Evolutionary conservation across 2,888 invertebrate genomes (phyloP), one percentile per base, ranked within the genome.

Genomic region (Orthosia cruda): DNA sequence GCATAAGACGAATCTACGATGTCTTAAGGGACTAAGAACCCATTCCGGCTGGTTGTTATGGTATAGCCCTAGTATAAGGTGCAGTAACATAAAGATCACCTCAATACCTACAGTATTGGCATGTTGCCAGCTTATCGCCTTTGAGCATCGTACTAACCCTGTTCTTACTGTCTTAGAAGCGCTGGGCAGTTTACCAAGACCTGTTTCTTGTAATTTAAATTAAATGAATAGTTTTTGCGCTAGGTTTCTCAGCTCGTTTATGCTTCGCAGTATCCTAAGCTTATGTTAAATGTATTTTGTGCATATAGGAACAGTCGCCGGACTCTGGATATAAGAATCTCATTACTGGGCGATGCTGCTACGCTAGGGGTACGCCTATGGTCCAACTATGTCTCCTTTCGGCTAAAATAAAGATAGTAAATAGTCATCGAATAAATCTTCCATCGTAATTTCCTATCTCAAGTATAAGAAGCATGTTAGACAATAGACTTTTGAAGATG

Each of bases 111-210:
- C 47, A 61, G 50, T 64, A 74, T 65, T 74, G 80, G 79, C 80
- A 45, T 47, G 50, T 61, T 72, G 74, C 79, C 80, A 79, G 58
- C 55, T 20, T 80, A 74, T 80, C 79, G 67, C 64, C 15, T 68
- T 68, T 74, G 63, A 57, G 74, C 52, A 74, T 80, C 80, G n/a
- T 59, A 50, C 68, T 61, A 74, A 80, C 63, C 59, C 67, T 61
- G 54, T 79, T 77, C 68, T 23, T 55, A 61, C 68, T 80, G 64
- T 80, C 80, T 79, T 80, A 68, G 73, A 80, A 55, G n/a, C 71
- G 32, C 62, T 78, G 52, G 57, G 72, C 65, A 64, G 20, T 61
- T 55, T 70, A 78, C 64, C 59, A 49, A 67, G 13, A 50, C 59
- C 40, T 62, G 45, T 47, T 80, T 79, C 73, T 64, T 59, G 47